A percentile compares a stretch with the other conserved stretches of the same genome.
Evolutionary conservation across 1,140 invertebrate genomes (phyloP).

Genomic region (Camponotus floridanus): DNA sequence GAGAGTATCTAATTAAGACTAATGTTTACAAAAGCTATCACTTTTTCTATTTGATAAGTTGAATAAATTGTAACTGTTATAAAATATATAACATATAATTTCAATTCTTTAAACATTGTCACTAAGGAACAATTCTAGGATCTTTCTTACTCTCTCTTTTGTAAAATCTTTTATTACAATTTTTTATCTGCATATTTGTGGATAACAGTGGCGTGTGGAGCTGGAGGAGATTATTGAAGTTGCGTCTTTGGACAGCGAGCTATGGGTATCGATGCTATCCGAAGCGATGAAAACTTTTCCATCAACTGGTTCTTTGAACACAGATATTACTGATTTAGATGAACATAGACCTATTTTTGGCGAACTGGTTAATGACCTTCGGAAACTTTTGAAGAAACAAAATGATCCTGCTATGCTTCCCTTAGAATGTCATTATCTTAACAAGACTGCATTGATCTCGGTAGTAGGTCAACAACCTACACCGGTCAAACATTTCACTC

Average conservation of each 20-base stretch:
- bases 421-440: slow-evolving; percentile 98
- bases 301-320: slow-evolving; percentile 94
- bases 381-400: slow-evolving; percentile 94
- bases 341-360: slow-evolving; percentile 96
- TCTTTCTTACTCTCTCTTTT: background rate
- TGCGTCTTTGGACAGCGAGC: slow-evolving; percentile 95
- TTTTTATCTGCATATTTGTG: slow-evolving; percentile 69
- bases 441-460: slow-evolving; percentile 96
- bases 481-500: slow-evolving; percentile 95
- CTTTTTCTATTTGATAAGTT: background rate
- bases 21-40: background rate
- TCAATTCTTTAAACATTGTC: background rate
- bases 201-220: slow-evolving; percentile 94
- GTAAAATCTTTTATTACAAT: slow-evolving; percentile 25
- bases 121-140: background rate
- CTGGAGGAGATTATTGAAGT: slow-evolving; percentile 97
- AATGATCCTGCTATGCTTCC: slow-evolving; percentile 95
- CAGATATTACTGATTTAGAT: slow-evolving; percentile 93
- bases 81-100: background rate
- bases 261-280: slow-evolving; percentile 98
- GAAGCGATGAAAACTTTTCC: slow-evolving; percentile 98
- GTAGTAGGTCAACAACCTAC: slow-evolving; percentile 90
- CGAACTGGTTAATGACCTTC: slow-evolving; percentile 95
- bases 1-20: background rate
- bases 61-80: background rate